Evolutionary conservation across 2,113 vertebrate genomes (phyloP).

Genomic region (Hemiprocne comata): DNA sequence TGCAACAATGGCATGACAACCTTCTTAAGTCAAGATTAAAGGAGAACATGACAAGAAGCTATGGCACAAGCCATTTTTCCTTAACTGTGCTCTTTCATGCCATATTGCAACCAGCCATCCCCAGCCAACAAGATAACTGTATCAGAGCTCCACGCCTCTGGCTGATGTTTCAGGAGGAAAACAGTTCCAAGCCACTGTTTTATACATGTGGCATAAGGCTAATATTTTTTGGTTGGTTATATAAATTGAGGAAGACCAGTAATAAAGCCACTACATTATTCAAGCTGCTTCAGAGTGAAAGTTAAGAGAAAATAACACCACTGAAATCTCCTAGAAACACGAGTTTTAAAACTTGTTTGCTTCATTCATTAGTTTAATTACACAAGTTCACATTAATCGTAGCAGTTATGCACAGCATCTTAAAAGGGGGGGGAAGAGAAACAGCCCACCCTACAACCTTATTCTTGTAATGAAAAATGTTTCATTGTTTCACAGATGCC

Average conservation of each 20-base stretch:
- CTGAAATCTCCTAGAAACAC: background rate
- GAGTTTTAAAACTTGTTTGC: background rate
- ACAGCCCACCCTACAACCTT: background rate
- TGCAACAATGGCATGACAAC: background rate
- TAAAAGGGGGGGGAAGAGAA: fast-evolving
- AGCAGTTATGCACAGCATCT: background rate
- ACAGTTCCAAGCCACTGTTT: background rate
- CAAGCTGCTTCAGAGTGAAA: background rate
- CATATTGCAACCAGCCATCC: background rate
- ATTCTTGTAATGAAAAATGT: background rate
- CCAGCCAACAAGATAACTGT: background rate
- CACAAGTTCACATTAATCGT: background rate
- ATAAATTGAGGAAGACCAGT: background rate
- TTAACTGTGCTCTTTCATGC: background rate
- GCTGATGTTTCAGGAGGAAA: background rate
- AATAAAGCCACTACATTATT: background rate
- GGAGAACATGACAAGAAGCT: background rate
- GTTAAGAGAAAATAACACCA: background rate
- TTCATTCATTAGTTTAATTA: background rate
- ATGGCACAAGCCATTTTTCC: background rate
- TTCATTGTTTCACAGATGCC: background rate
- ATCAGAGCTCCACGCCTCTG: background rate
- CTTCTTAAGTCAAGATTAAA: constrained; percentile 17
- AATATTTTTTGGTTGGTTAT: background rate
- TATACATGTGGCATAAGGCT: background rate